phyloP scores from a whole-genome alignment of 2,888 invertebrate genomes.

The Scotopteryx bipunctaria region DNA sequence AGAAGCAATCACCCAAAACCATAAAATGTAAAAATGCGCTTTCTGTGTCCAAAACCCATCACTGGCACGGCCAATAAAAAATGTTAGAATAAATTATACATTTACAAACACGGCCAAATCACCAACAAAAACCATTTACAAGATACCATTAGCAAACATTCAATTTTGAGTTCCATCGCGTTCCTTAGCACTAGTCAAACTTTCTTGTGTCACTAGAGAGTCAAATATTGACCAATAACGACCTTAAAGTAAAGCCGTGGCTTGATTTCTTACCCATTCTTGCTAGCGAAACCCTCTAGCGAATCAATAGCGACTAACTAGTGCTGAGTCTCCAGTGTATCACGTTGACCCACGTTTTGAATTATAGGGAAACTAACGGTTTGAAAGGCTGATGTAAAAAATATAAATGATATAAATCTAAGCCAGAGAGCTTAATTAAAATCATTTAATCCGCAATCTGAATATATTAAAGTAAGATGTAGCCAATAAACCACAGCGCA shows the following conservation, averaged over 20 bases:
- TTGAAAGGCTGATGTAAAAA: slow-evolving; percentile 48
- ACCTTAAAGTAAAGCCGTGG: no score
- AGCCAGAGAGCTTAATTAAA: slow-evolving; percentile 69
- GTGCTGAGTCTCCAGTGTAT: slow-evolving; percentile 28
- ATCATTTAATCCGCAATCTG: slow-evolving; percentile 74
- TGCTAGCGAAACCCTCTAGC: background rate
- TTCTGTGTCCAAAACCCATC: slow-evolving; percentile 28
- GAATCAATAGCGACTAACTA: background rate
- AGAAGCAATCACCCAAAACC: slow-evolving; percentile 13
- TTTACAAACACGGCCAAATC: slow-evolving; percentile 14
- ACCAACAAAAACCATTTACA: slow-evolving; percentile 24
- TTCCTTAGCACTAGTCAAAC: slow-evolving; percentile 2
- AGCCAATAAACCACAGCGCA: slow-evolving; percentile 65
- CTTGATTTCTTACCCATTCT: background rate
- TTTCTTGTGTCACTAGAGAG: no score
- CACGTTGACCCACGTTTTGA: slow-evolving; percentile 41
- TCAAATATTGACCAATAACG: no score
- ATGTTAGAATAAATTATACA: slow-evolving; percentile 33
- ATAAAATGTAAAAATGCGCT: slow-evolving; percentile 29
- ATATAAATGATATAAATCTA: slow-evolving; percentile 58
- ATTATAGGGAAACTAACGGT: slow-evolving; percentile 52
- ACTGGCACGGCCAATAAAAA: slow-evolving; percentile 22
- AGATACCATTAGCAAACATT: slow-evolving; percentile 18
- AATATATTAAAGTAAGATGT: slow-evolving; percentile 68
- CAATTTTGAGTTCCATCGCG: slow-evolving; percentile 19